Evolutionary conservation across 2,113 vertebrate genomes (phyloP).

Genomic region (Carassius gibelio): DNA sequence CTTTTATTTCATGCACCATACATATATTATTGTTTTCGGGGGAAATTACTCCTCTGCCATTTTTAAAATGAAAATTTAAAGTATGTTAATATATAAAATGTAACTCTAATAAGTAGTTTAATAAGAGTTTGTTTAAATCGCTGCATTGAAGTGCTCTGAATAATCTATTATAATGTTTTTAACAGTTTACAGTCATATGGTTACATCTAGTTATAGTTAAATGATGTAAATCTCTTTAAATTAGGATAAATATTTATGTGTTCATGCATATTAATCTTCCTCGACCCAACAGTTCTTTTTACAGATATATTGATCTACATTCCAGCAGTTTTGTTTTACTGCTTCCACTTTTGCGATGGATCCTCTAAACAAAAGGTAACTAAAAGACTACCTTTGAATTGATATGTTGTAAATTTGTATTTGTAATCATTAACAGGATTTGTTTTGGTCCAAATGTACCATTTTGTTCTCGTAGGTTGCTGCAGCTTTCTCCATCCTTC

Average conservation of each 20-base stretch:
- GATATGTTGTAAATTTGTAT: neutral
- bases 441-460: neutral
- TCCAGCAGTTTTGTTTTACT: slow-evolving; percentile 90
- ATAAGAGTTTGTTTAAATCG: too few species aligned
- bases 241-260: neutral
- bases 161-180: neutral
- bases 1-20: neutral
- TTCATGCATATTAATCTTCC: slow-evolving; percentile 13
- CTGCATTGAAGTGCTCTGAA: neutral
- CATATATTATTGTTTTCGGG: too few species aligned
- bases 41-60: too few species aligned
- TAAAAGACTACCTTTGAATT: neutral
- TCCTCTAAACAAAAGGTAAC: slow-evolving; percentile 86
- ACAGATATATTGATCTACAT: slow-evolving; percentile 91
- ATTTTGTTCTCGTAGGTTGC: slow-evolving; percentile 75
- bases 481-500: slow-evolving; percentile 83
- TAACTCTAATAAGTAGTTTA: too few species aligned
- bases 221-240: neutral
- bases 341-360: slow-evolving; percentile 82
- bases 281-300: slow-evolving; percentile 81
- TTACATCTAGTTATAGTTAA: neutral
- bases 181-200: neutral
- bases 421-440: slow-evolving; percentile 30
- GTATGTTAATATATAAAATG: too few species aligned
- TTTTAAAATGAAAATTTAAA: too few species aligned